Base-by-base conservation (phyloP, 2,888 invertebrate genomes). In the Drosophila anomelani region DNA sequence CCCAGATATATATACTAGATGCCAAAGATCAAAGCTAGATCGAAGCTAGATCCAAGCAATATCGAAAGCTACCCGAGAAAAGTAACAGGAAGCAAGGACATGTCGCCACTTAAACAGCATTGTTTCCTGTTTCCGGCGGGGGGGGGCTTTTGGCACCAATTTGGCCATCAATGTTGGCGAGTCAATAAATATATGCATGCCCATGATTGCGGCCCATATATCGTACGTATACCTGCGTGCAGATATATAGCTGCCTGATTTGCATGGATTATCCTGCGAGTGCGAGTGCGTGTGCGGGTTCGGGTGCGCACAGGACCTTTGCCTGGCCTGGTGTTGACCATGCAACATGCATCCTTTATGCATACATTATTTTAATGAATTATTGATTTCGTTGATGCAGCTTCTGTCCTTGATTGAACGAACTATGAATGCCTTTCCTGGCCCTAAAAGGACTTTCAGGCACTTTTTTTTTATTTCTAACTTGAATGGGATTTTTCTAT, bases 351-450 rank as follows among this genome's bases (percentile, higher is more conserved):
- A 83, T 76, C 71, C 75, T 76, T 80, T 75, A 80, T 86, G 86
- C 86, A 83, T 84, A 84, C 85, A 84, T 86, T 84, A 84, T 84
- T 84, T 86, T 81, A 88, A 84, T 88, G 87, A 84, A 84, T 88
- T 84, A 84, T 84, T 88, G 89, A 84, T 84, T 84, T 70, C 76
- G 57, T 47, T 54, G 75, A 41, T n/a, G 17, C 17, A 9, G 46
- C 10, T 12, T n/a, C 6, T 8, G 6, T 2, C 17, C 17, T 17
- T 15, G 8, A 13, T 17, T 13, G 7, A 23, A 23, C 60, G 41
- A 43, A 34, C 7, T 1, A 5, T 3, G 17, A 43, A 61, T 59
- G 60, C 32, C 13, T 60, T 61, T 41, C 29, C 26, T 29, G 26
- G 26, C 8, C 15, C 23, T 8, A 9, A 8, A 46, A 0, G 15